These are phyloP conservation scores for Forficula auricularia DNA, from an alignment of 1,140 invertebrate genomes.

Conservation along the genomic window DNA sequence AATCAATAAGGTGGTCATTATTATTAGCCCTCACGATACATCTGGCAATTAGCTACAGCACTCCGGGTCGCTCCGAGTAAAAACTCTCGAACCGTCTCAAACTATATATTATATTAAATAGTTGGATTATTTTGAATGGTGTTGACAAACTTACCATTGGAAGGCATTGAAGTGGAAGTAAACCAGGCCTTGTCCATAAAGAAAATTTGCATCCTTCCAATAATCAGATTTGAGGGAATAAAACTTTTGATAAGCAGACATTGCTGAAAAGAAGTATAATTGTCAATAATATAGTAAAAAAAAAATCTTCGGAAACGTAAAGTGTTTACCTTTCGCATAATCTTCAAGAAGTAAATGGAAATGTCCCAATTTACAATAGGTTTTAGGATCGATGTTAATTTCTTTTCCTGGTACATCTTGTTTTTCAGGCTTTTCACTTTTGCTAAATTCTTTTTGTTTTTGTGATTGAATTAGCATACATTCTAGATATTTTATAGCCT, in stretches of 20 bases:
- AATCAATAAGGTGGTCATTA: too few relatives aligned
- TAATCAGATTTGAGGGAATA: constrained; percentile 58
- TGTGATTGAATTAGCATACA: constrained; percentile 63
- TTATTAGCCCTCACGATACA: too few relatives aligned
- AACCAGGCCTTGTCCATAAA: constrained; percentile 84
- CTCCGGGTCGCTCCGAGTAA: too few relatives aligned
- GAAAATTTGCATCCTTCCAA: constrained; percentile 78
- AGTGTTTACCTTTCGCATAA: constrained; percentile 61
- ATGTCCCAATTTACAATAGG: constrained; percentile 85
- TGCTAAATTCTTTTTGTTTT: constrained; percentile 28
- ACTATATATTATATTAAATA: too few relatives aligned
- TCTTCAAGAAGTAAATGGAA: constrained; percentile 80
- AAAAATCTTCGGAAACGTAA: too few relatives aligned
- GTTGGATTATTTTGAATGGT: too few relatives aligned
- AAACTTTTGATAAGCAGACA: constrained; percentile 89
- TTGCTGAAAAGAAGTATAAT: constrained; percentile 42
- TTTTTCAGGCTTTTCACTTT: background rate
- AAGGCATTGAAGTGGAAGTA: constrained; percentile 92
- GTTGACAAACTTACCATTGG: constrained; percentile 88
- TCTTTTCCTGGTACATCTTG: constrained; percentile 27
- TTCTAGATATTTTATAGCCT: constrained; percentile 66
- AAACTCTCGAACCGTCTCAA: too few relatives aligned
- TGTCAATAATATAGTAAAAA: background rate
- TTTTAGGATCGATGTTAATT: constrained; percentile 70
- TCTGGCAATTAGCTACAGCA: too few relatives aligned